Evolutionary conservation across 2,888 invertebrate genomes (phyloP), one percentile per base, ranked within the genome.

Genomic region (Axea sp.): DNA sequence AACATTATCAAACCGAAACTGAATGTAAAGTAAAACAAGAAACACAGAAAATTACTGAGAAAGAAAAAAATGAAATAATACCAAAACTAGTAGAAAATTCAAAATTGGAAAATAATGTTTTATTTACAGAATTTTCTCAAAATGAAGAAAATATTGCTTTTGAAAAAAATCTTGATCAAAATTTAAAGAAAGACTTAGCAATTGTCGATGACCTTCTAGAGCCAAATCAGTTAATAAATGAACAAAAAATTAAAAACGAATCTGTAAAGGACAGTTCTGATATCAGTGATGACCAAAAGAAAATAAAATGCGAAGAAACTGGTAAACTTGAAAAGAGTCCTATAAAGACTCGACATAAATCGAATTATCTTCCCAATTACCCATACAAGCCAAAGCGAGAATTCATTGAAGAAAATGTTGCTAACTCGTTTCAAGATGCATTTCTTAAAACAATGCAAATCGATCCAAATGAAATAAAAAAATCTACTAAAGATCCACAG

Each of bases 381-480:
- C 77, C 78, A 6, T 49, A 76, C 26, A 84, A 83, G 62, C 60
- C 64, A 4, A 82, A 76, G 43, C 81, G 81, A 24, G 80, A 79
- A 47, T 77, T 80, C 0, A 62, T 68, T 1, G 83, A 84, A 7
- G 82, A 84, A 5, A 79, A 76, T 17, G 75, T 82, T 1, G 53
- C 79, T 4, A 82, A 84, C 72, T 78, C 83, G 35, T 83, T 82
- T 45, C 86, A 85, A 43, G 85, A 86, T 59, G 83, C 83, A 24
- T 83, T 83, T 71, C 60, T 83, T 26, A 83, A 86, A 62, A 85
- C 85, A 30, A 76, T 84, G 28, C 80, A 83, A 4, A 81, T 82
- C 9, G 84, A 84, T 24, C 80, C 81, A 4, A 73, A 64, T 4
- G 65, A 57, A 3, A 31, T 49, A 0, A 75, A 75, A 28, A 49